Percentiles rank a stretch among this genome's conserved stretches.
Conservation (phyloP, 2,113 vertebrate species). For the Rattus norvegicus region DNA sequence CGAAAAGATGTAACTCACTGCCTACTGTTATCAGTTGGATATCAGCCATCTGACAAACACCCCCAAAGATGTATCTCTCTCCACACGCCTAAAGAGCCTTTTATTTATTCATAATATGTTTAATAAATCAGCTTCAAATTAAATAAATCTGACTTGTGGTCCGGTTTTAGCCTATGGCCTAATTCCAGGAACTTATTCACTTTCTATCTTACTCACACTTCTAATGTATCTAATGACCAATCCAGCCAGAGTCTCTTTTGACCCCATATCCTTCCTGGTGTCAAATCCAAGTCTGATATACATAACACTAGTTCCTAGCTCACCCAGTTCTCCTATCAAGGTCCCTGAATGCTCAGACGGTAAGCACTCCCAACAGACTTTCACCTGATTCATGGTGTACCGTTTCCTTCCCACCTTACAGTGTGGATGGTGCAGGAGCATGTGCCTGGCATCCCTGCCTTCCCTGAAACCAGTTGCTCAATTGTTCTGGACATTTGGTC, state of each 20-base stretch:
- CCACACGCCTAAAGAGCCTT: neutral
- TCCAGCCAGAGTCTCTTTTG: neutral
- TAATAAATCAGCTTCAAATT: neutral
- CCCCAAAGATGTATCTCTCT: neutral
- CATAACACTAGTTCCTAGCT: neutral
- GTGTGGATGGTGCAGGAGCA: neutral
- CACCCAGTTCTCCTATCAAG: neutral
- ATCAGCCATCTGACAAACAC: neutral
- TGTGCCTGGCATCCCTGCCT: neutral
- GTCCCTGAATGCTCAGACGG: too few relatives aligned
- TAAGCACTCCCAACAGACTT: neutral
- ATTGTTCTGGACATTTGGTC: neutral
- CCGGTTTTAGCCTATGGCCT: neutral
- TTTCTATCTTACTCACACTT: neutral
- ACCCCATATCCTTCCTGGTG: neutral
- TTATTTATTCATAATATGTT: neutral
- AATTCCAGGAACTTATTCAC: neutral
- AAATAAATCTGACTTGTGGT: neutral
- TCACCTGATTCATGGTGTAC: neutral
- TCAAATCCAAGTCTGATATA: neutral
- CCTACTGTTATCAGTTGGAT: neutral
- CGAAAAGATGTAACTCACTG: neutral
- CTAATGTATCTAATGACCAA: neutral
- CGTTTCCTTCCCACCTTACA: neutral
- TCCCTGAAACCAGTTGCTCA: neutral